phyloP scores from a whole-genome alignment of 2,888 invertebrate genomes.

The Meghimatium bilineatum region DNA sequence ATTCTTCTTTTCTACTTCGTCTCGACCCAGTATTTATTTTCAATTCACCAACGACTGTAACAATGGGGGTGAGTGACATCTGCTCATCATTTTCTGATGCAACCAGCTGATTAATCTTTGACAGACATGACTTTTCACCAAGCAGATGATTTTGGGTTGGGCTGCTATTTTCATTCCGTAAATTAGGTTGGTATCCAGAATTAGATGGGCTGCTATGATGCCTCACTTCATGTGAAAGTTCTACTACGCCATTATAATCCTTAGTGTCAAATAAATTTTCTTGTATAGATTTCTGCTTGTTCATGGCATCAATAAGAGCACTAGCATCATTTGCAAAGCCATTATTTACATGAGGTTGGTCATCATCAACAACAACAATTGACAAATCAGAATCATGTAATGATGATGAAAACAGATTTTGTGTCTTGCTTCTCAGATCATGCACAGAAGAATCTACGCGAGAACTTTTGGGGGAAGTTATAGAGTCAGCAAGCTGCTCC shows the following conservation, averaged over 20 bases:
- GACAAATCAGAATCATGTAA: constrained; percentile 40
- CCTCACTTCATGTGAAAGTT: background rate
- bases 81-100: constrained; percentile 62
- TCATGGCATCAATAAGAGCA: background rate
- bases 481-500: background rate
- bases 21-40: background rate
- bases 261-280: background rate
- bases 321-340: constrained; percentile 54
- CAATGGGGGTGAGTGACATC: constrained; percentile 54
- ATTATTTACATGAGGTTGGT: constrained; percentile 55
- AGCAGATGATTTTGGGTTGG: constrained; percentile 66
- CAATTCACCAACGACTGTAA: constrained; percentile 3
- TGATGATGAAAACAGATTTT: constrained; percentile 38
- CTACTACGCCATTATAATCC: background rate
- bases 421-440: background rate
- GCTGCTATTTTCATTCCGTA: constrained; percentile 62
- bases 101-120: constrained; percentile 64
- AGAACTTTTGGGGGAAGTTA: constrained; percentile 14
- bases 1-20: constrained; percentile 42
- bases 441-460: background rate
- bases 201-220: background rate
- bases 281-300: background rate
- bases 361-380: constrained; percentile 33
- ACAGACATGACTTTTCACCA: constrained; percentile 59
- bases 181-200: constrained; percentile 21